phyloP scores from a whole-genome alignment of 2,888 invertebrate species.

The Ganaspis brasiliensis region DNA sequence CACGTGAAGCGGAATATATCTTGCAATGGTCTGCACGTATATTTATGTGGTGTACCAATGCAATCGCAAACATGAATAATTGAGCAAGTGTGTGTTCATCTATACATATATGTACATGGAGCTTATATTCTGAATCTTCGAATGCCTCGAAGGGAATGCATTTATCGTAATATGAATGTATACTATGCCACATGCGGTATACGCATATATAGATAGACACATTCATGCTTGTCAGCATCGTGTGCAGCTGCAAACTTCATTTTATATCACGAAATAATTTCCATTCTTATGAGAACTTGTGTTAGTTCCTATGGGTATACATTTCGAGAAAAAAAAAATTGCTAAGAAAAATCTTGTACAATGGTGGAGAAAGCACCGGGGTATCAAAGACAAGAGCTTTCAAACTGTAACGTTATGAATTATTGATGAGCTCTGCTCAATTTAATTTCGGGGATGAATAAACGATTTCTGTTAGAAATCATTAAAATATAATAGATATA shows the following conservation, averaged over 20 bases:
- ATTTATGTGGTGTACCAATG: slow-evolving; percentile 20
- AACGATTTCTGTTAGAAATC: neutral
- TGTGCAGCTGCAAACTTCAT: no score
- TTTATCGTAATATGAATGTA: slow-evolving; percentile 28
- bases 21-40: slow-evolving; percentile 16
- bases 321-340: neutral
- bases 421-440: slow-evolving; percentile 11
- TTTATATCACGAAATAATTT: no score
- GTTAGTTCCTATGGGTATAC: no score
- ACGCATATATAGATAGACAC: neutral
- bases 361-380: neutral
- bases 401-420: neutral
- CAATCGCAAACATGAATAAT: slow-evolving; percentile 20
- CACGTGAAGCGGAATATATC: slow-evolving; percentile 3
- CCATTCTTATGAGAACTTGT: no score
- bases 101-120: neutral
- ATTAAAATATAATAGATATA: neutral
- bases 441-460: slow-evolving; percentile 1
- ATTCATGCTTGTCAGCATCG: neutral
- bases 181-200: neutral
- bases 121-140: slow-evolving; percentile 31
- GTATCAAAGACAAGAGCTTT: neutral
- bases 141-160: slow-evolving; percentile 34
- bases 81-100: neutral
- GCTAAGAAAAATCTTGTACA: neutral